Conservation (phyloP, 2,888 invertebrate genomes). For the Scaptodrosophila latifasciaeformis region DNA sequence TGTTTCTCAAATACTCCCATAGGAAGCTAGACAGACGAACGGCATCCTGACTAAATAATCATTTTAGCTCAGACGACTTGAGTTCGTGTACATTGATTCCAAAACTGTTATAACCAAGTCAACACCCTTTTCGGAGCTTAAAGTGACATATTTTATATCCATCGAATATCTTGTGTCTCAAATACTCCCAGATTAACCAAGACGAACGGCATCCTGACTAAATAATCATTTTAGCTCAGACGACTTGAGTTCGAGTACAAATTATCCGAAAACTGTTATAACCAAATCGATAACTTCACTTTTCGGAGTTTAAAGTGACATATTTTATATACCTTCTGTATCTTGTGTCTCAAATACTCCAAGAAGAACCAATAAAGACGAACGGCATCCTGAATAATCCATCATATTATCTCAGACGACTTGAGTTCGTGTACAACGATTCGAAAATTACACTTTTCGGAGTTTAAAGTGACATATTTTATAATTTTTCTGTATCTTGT, state of each 20-base stretch:
- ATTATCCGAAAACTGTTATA: no score
- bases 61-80: constrained; percentile 42
- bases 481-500: not conserved
- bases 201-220: constrained; percentile 37
- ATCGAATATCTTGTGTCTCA: constrained; percentile 32
- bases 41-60: constrained; percentile 34
- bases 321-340: constrained; percentile 3
- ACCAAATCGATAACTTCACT: no score
- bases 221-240: constrained; percentile 30
- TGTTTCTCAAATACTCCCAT: constrained; percentile 42
- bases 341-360: constrained; percentile 27
- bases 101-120: not conserved
- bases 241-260: constrained; percentile 36
- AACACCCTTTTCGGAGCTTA: constrained; percentile 20
- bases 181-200: constrained; percentile 25
- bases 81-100: constrained; percentile 25
- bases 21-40: constrained; percentile 23
- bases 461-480: constrained; percentile 38
- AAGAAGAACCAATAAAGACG: not conserved
- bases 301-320: constrained; percentile 26
- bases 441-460: constrained; percentile 3
- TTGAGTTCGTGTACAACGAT: constrained; percentile 14
- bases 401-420: constrained; percentile 26
- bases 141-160: constrained; percentile 32
- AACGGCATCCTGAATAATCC: constrained; percentile 22